Base-by-base conservation (phyloP, 2,797 vertebrate genomes). In the Anableps anableps region DNA sequence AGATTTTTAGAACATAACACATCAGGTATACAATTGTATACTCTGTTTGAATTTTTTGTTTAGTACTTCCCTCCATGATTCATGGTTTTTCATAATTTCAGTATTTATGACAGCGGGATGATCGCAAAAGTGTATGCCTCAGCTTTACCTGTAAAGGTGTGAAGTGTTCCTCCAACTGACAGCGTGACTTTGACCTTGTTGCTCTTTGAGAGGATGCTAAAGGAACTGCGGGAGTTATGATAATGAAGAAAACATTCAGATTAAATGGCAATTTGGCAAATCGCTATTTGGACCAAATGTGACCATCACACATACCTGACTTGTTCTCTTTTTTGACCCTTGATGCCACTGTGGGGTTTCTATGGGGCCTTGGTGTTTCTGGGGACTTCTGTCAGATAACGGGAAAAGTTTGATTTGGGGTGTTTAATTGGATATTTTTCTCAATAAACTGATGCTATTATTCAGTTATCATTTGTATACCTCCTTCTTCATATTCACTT, bases 311-410 rank as follows among this genome's bases (percentile, higher is more conserved):
- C 76, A 23, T 74, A 85, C 86, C 5, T 48, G 60, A 26, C 13
- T 75, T 58, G 7, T 64, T 29, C 41, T 74, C 55, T 36, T 71
- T 29, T 31, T 53, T 72, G 19, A 68, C 23, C 43, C 7, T 9
- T 6, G 34, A 62, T 64, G 51, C 16, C 21, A 70, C 5, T 38
- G 47, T 29, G 13, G 23, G 36, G 9, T 13, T 71, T n/a, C 13
- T 17, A 5, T 8, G n/a, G n/a, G n/a, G n/a, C 21, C 21, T 68
- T 36, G 55, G 71, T 34, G 26, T 16, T 50, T 48, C 34, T 36
- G 66, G 58, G 2, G 6, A n/a, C 4, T 45, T 43, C 87, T 86
- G 78, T 75, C 8, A 82, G 29, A 9, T 72, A 48, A 71, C 0
- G 0, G 11, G 29, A 5, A 17, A 68, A 62, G 53, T 66, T 45